A percentile compares a stretch with the other conserved stretches of the same genome.
Evolutionary conservation across 2,113 vertebrate species (phyloP).

Genomic region (Poeciliopsis retropinna): DNA sequence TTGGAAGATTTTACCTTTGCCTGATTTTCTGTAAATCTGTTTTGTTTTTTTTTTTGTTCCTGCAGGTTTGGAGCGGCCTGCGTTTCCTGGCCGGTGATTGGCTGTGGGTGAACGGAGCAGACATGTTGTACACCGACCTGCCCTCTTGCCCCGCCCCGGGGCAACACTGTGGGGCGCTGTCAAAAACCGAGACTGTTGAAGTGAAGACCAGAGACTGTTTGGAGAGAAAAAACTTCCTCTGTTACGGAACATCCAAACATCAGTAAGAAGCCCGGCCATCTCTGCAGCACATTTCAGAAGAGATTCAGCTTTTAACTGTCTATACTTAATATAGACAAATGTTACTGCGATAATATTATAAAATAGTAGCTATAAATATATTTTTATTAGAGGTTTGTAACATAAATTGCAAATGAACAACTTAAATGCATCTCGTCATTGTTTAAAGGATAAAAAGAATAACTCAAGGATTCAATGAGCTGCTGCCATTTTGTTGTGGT

Average conservation of each 20-base stretch:
- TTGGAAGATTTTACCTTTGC: too few relatives aligned
- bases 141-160: conserved; percentile 1
- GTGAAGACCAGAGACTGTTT: conserved; percentile 14
- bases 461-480: too few relatives aligned
- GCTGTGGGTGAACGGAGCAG: conserved; percentile 43
- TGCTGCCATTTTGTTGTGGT: too few relatives aligned
- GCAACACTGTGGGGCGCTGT: conserved; percentile 37
- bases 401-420: too few relatives aligned
- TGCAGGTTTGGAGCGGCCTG: conserved; percentile 58
- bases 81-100: conserved; percentile 49
- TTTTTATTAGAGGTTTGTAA: too few relatives aligned
- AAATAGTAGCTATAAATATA: too few relatives aligned
- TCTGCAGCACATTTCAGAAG: neutral
- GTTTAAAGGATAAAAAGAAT: too few relatives aligned
- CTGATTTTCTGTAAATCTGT: too few relatives aligned
- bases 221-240: conserved; percentile 48
- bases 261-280: neutral
- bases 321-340: too few relatives aligned
- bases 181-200: neutral
- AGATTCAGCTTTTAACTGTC: too few relatives aligned
- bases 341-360: too few relatives aligned
- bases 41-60: neutral
- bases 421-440: too few relatives aligned
- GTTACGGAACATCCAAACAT: neutral
- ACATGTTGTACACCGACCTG: conserved; percentile 1